Percentiles rank a stretch among this genome's conserved stretches.
phyloP scores from a whole-genome alignment of 2,888 invertebrate genomes.

The Ectemnius continuus region DNA sequence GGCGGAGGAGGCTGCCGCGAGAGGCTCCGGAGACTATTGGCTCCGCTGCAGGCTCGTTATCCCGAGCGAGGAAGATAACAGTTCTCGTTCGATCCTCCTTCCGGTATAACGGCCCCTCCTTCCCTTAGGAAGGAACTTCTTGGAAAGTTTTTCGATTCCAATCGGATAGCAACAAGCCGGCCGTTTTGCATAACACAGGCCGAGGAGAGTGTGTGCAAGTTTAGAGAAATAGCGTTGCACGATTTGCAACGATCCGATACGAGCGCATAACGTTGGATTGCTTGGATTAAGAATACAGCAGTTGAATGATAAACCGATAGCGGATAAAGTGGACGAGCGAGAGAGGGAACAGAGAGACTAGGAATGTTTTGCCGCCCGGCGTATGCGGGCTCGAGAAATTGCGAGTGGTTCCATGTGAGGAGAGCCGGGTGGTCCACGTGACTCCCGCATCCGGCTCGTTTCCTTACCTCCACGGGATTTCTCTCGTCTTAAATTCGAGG shows the following conservation, averaged over 20 bases:
- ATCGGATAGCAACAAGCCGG: slow-evolving; percentile 10
- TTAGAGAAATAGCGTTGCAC: background rate
- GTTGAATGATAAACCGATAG: too few relatives aligned
- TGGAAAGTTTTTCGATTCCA: slow-evolving; percentile 26
- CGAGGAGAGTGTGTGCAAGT: too few relatives aligned
- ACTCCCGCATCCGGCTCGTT: slow-evolving; percentile 7
- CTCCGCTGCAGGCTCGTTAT: slow-evolving; percentile 47
- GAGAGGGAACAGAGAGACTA: background rate
- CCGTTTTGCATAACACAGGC: slow-evolving; percentile 46
- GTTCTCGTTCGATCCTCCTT: slow-evolving; percentile 48
- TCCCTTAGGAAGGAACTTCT: slow-evolving; percentile 30
- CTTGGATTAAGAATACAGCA: too few relatives aligned
- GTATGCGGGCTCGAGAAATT: slow-evolving; percentile 15
- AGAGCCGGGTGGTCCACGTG: too few relatives aligned
- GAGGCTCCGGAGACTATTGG: slow-evolving; percentile 28
- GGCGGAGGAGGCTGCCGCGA: slow-evolving; percentile 9
- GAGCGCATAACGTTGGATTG: too few relatives aligned
- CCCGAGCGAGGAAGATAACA: slow-evolving; percentile 47
- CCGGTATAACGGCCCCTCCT: slow-evolving; percentile 32
- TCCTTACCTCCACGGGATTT: slow-evolving; percentile 36
- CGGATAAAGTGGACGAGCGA: too few relatives aligned
- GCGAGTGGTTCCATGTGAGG: background rate
- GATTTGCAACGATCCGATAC: background rate
- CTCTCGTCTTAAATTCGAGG: slow-evolving; percentile 24
- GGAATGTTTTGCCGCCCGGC: background rate